Conservation (phyloP, 2,113 vertebrate species). For the Tricholaema leucomelas region DNA sequence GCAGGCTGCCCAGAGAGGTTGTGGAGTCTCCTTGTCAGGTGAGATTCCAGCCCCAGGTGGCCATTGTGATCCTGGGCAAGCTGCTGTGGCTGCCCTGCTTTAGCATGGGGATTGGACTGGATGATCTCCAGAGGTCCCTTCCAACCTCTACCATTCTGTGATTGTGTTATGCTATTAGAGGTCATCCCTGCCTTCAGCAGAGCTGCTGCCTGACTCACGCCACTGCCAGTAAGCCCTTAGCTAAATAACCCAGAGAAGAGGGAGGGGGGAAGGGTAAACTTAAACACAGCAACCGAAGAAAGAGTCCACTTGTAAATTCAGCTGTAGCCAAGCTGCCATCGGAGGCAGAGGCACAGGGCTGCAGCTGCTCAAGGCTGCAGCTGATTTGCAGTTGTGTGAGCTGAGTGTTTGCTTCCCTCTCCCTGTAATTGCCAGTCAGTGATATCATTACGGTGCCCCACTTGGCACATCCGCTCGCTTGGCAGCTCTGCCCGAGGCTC, state of each 20-base stretch:
- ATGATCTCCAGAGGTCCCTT: too few relatives aligned
- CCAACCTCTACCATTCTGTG: too few relatives aligned
- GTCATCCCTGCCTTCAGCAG: not conserved
- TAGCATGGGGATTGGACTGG: too few relatives aligned
- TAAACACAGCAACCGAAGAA: slow-evolving; percentile 7
- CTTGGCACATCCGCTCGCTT: not conserved
- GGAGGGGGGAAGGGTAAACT: not conserved
- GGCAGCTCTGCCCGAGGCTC: not conserved
- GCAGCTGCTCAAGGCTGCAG: not conserved
- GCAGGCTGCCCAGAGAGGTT: too few relatives aligned
- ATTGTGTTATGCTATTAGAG: too few relatives aligned
- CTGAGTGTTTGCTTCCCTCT: slow-evolving; percentile 33
- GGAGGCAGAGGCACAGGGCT: not conserved
- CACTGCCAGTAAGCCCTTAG: not conserved
- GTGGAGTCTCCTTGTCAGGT: too few relatives aligned
- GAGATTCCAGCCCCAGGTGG: too few relatives aligned
- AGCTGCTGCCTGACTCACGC: accelerated
- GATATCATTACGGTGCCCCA: too few relatives aligned
- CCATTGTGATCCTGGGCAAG: too few relatives aligned
- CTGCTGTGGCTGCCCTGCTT: too few relatives aligned
- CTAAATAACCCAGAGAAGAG: accelerated
- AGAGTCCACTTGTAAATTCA: not conserved
- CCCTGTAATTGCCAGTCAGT: slow-evolving; percentile 14
- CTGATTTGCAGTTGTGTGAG: slow-evolving; percentile 36
- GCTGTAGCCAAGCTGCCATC: not conserved